Evolutionary conservation across 2,113 vertebrate genomes (phyloP).

Genomic region (Condylura cristata): DNA sequence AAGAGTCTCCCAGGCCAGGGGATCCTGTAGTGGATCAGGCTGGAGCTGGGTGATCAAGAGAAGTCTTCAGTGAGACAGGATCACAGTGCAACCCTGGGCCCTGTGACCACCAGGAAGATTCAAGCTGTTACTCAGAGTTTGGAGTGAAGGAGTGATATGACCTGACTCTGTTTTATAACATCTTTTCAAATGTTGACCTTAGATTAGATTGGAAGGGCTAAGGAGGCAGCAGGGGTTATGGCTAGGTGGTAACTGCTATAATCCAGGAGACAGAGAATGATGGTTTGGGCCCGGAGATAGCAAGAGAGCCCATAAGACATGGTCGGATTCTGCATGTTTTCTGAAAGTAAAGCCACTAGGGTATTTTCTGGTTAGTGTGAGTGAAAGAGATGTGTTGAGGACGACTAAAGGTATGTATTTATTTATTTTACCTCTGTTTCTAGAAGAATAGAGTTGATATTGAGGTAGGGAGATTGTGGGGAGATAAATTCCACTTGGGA

Average conservation of each 20-base stretch:
- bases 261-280: too few relatives aligned
- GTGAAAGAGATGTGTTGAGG: background rate
- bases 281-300: too few relatives aligned
- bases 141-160: background rate
- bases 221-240: too few relatives aligned
- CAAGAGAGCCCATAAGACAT: too few relatives aligned
- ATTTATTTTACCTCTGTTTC: background rate
- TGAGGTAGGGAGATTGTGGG: background rate
- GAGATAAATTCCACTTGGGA: background rate
- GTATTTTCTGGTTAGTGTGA: background rate
- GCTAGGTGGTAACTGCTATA: too few relatives aligned
- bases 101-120: too few relatives aligned
- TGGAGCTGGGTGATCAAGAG: background rate
- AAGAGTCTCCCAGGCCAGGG: background rate
- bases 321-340: too few relatives aligned
- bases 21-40: background rate
- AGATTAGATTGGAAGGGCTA: background rate
- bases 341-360: background rate
- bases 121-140: background rate
- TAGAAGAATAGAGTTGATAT: background rate
- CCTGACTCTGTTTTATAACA: background rate
- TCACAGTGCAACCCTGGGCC: background rate
- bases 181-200: background rate
- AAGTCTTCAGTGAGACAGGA: background rate
- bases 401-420: background rate